Percentiles rank a stretch among this genome's conserved stretches.
phyloP scores from a whole-genome alignment of 2,113 vertebrate genomes.

The Brachyistius frenatus region DNA sequence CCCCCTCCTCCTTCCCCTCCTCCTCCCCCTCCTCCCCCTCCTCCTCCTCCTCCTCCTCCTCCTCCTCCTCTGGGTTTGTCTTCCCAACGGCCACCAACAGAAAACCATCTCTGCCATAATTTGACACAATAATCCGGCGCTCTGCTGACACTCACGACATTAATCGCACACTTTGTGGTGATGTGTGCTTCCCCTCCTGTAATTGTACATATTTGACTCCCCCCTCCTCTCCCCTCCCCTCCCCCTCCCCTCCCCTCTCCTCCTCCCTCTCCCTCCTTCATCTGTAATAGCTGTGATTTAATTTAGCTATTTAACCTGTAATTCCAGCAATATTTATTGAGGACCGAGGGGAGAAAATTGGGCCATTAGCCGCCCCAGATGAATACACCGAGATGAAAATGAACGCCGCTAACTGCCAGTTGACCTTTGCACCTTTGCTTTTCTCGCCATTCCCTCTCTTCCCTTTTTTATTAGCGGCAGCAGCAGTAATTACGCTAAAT shows the following conservation, averaged over 20 bases:
- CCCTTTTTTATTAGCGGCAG: slow-evolving; percentile 89
- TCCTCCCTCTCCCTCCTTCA: slow-evolving; percentile 62
- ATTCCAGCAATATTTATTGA: slow-evolving; percentile 99
- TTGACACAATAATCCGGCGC: slow-evolving; percentile 65
- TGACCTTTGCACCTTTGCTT: slow-evolving; percentile 92
- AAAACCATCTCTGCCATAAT: slow-evolving; percentile 17
- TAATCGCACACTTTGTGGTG: slow-evolving; percentile 85
- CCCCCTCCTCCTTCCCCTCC: too few species aligned
- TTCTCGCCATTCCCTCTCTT: slow-evolving; percentile 87
- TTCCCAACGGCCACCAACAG: slow-evolving; percentile 13
- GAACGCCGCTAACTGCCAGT: slow-evolving; percentile 98
- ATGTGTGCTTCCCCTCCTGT: slow-evolving; percentile 88
- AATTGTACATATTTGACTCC: slow-evolving; percentile 86
- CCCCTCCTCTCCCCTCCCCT: too few species aligned
- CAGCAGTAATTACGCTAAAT: slow-evolving; percentile 96
- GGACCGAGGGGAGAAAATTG: slow-evolving; percentile 97
- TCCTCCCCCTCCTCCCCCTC: too few species aligned
- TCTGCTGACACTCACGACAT: slow-evolving; percentile 84
- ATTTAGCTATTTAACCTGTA: slow-evolving; percentile 99
- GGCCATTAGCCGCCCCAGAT: slow-evolving; percentile 98
- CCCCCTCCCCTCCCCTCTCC: too few species aligned
- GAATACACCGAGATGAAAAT: slow-evolving; percentile 99
- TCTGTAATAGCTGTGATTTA: slow-evolving; percentile 98
- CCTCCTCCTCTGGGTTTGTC: not conserved
- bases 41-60: too few species aligned